Conservation (phyloP, 2,797 vertebrate species). For the Propithecus deckenii region DNA sequence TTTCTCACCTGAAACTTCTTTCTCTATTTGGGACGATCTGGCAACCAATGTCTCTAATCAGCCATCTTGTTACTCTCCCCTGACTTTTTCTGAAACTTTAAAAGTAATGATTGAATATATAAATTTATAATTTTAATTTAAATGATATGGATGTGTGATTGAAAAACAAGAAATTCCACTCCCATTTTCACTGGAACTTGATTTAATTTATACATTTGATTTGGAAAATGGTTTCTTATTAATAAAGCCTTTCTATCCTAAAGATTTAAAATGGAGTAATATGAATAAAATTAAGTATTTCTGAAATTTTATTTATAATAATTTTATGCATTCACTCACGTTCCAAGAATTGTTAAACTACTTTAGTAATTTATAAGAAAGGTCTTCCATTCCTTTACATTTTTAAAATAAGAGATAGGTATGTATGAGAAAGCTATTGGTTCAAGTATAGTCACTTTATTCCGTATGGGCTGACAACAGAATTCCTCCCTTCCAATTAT, state of each 20-base stretch:
- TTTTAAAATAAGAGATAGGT: neutral
- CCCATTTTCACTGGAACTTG: neutral
- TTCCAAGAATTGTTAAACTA: neutral
- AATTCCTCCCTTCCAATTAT: neutral
- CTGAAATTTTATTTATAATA: neutral
- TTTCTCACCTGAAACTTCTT: no score
- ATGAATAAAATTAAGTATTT: neutral
- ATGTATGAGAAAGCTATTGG: neutral
- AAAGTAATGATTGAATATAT: neutral
- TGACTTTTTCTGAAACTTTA: neutral
- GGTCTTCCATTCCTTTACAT: neutral
- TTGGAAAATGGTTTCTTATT: neutral
- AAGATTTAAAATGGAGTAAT: neutral
- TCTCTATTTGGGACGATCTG: no score
- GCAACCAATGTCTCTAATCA: no score
- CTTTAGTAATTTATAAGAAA: neutral
- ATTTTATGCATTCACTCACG: neutral
- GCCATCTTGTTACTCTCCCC: no score
- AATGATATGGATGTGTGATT: neutral
- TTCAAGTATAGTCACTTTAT: neutral
- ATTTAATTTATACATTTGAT: neutral
- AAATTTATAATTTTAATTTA: neutral
- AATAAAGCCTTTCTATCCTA: neutral
- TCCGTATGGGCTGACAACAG: neutral
- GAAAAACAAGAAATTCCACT: neutral